Evolutionary conservation across 2,797 vertebrate species (phyloP), one percentile per base, ranked within the genome.

Genomic region (Eutrigla gurnardus): DNA sequence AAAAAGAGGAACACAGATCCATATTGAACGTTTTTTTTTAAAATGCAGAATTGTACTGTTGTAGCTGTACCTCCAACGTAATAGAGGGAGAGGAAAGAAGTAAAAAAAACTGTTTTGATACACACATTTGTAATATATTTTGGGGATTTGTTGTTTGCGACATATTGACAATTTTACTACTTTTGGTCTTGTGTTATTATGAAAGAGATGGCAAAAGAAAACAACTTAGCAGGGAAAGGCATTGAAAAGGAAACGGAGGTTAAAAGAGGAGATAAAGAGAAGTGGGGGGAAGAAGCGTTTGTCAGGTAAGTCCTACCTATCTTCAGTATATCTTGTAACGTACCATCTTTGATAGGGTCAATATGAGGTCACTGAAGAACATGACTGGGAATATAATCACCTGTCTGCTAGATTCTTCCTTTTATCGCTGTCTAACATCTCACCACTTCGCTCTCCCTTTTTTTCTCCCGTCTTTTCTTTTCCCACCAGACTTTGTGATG

Each of bases 261-360:
- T 62, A 39, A 54, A 60, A 64, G 37, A 45, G 25, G 18, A 66
- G 14, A 39, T 13, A 18, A 25, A 55, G 10, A 32, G 37, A 55
- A 58, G 36, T 1, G 4, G 2, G 10, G 32, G 37, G 47, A 10
- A 47, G 13, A n/a, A 36, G 1, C 11, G 47, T 33, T 43, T 68
- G 77, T 57, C 18, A 59, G 39, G 36, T 58, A 25, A 52, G 33
- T 39, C 15, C 39, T 58, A 10, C 59, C 18, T 62, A 25, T 55
- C 25, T 53, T 77, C 67, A 62, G 46, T 45, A 25, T 53, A 54
- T 77, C 53, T 75, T 46, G 73, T 64, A 14, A n/a, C 0, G 1
- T 25, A 25, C 25, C 25, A 25, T 52, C 45, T 82, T 69, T 80
- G 69, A 67, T 40, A 3, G 49, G 74, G 66, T 84, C 69, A 80